Evolutionary conservation across 1,140 invertebrate species (phyloP).

Genomic region (Drosophila nannoptera): DNA sequence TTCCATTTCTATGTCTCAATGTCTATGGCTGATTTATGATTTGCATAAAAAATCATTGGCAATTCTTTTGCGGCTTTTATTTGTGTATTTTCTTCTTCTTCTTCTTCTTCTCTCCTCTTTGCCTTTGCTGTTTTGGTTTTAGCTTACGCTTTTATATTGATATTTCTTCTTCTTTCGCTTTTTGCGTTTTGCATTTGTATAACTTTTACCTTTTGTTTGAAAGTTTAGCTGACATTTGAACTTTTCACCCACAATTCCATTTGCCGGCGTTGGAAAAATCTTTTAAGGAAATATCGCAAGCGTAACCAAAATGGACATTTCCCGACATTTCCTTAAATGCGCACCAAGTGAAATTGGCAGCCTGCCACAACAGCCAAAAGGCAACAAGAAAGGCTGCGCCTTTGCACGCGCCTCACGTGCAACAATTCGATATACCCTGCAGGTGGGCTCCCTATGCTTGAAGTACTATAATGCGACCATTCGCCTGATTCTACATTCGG

Average conservation of each 20-base stretch:
- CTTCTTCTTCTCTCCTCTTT: no score
- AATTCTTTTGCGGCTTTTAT: conserved; percentile 60
- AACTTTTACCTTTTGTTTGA: conserved; percentile 75
- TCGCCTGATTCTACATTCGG: no score
- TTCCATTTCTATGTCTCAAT: conserved; percentile 48
- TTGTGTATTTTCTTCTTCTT: no score
- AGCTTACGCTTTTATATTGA: not conserved
- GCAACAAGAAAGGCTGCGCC: conserved; percentile 44
- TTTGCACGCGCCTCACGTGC: conserved; percentile 47
- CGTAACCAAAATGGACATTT: conserved; percentile 53
- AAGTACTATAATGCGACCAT: not conserved
- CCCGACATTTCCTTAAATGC: conserved; percentile 67
- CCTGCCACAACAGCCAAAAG: conserved; percentile 10
- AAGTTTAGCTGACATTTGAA: conserved; percentile 51
- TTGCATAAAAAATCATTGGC: conserved; percentile 73
- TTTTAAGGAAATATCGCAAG: conserved; percentile 57
- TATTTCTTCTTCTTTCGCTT: conserved; percentile 8
- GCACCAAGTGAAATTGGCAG: conserved; percentile 52
- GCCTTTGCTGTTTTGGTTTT: conserved; percentile 19
- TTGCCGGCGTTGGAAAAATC: conserved; percentile 47
- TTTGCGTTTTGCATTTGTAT: conserved; percentile 38
- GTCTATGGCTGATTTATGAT: conserved; percentile 70
- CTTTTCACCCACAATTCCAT: conserved; percentile 64
- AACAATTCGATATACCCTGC: conserved; percentile 28
- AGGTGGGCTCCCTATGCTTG: not conserved